A percentile compares a stretch with the other conserved stretches of the same genome.
Evolutionary conservation across 2,797 vertebrate genomes (phyloP).

Genomic region (Scleropages formosus): DNA sequence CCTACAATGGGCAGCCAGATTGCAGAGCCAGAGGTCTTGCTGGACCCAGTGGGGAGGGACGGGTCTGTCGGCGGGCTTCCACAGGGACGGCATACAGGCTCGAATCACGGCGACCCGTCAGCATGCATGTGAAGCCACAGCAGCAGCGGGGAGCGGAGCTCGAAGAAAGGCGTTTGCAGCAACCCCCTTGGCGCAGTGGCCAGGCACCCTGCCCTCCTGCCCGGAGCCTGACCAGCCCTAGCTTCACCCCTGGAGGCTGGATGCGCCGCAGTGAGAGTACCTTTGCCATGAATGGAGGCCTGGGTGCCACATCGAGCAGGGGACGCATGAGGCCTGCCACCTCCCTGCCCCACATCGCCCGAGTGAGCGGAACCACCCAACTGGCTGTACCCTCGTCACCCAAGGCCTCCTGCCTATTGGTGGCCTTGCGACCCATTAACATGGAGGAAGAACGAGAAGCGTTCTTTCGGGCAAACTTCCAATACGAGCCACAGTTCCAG

Average conservation of each 20-base stretch:
- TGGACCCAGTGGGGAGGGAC: conserved; percentile 44
- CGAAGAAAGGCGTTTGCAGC: conserved; percentile 50
- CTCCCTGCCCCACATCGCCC: conserved; percentile 84
- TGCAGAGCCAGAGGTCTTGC: neutral
- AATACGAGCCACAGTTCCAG: conserved; percentile 90
- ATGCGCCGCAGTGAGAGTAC: conserved; percentile 84
- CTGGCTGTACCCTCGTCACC: conserved; percentile 43
- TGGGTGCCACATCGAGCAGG: conserved; percentile 40
- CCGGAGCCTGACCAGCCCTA: conserved; percentile 67
- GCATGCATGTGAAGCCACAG: conserved; percentile 59
- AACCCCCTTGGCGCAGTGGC: conserved; percentile 67
- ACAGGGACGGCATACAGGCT: conserved; percentile 37
- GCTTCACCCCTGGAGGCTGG: conserved; percentile 61
- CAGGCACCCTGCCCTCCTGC: conserved; percentile 54
- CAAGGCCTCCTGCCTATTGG: conserved; percentile 78
- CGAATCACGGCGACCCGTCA: conserved; percentile 53
- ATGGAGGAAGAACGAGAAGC: conserved; percentile 77
- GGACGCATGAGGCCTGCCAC: conserved; percentile 74
- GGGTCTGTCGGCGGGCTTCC: conserved; percentile 30
- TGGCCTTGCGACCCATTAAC: conserved; percentile 85
- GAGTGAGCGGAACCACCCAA: conserved; percentile 37
- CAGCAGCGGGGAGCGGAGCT: conserved; percentile 49
- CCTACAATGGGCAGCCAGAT: conserved; percentile 58
- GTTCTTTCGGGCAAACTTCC: conserved; percentile 83
- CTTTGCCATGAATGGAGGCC: conserved; percentile 65